Conservation (phyloP, 1,140 invertebrate genomes). For the Psilanteris sp. region DNA sequence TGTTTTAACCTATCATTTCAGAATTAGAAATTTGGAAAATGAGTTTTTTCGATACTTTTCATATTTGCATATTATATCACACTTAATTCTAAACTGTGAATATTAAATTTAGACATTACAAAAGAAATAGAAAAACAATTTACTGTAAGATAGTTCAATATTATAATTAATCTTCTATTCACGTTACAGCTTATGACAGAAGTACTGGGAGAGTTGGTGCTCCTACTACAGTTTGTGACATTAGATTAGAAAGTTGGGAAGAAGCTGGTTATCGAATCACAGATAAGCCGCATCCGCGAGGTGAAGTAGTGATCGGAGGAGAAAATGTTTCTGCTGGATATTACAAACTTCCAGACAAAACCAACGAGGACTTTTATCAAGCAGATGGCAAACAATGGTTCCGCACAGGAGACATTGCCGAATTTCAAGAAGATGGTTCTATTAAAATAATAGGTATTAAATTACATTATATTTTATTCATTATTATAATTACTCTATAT, state of each 20-base stretch:
- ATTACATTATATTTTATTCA: too few relatives aligned
- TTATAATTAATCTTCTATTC: slow-evolving; percentile 13
- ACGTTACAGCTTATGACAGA: slow-evolving; percentile 82
- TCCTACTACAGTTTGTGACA: slow-evolving; percentile 91
- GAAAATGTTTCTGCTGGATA: slow-evolving; percentile 95
- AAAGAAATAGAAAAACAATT: too few relatives aligned
- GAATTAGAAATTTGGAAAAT: too few relatives aligned
- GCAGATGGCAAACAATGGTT: slow-evolving; percentile 93
- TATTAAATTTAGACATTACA: too few relatives aligned
- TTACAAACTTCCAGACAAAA: slow-evolving; percentile 94
- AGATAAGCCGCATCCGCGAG: slow-evolving; percentile 93
- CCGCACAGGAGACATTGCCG: slow-evolving; percentile 97
- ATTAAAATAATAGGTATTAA: slow-evolving; percentile 96
- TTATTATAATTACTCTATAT: too few relatives aligned
- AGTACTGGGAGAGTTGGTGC: slow-evolving; percentile 93
- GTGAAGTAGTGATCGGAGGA: slow-evolving; percentile 95
- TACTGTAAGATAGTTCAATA: too few relatives aligned
- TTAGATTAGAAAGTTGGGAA: slow-evolving; percentile 95
- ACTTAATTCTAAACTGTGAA: too few relatives aligned
- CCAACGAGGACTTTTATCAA: slow-evolving; percentile 93
- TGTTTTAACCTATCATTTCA: too few relatives aligned
- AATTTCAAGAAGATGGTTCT: slow-evolving; percentile 94
- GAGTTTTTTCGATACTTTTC: too few relatives aligned
- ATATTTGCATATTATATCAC: too few relatives aligned
- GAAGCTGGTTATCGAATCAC: slow-evolving; percentile 95